These are phyloP conservation scores for Mystacornis crossleyi DNA, from an alignment of 2,113 vertebrate species.

Conservation along the genomic window DNA sequence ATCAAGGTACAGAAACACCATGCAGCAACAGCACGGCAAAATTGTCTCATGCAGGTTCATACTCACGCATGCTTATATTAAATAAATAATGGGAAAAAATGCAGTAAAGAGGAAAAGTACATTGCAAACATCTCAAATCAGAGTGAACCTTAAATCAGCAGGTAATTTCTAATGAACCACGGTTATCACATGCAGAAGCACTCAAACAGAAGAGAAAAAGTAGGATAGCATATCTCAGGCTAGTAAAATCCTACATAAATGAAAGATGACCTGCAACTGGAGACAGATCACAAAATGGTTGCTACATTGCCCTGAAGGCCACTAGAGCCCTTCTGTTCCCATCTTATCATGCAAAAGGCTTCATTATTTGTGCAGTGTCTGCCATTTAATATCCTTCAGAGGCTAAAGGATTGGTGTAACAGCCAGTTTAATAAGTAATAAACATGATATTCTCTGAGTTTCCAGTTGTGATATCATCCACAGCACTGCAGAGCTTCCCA, in stretches of 20 bases:
- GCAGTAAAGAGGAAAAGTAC: background rate
- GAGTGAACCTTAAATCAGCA: background rate
- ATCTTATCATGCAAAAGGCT: background rate
- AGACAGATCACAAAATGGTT: background rate
- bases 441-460: conserved; percentile 21
- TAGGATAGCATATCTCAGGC: background rate
- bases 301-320: background rate
- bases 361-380: background rate
- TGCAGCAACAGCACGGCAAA: background rate
- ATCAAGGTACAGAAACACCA: background rate
- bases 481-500: background rate
- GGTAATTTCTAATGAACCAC: background rate
- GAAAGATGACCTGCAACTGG: background rate
- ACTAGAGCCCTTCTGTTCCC: background rate
- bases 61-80: background rate
- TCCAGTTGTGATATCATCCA: conserved; percentile 2
- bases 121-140: background rate
- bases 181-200: background rate
- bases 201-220: background rate
- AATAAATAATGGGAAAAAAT: background rate
- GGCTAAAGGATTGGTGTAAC: background rate
- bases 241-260: background rate
- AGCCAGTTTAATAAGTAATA: background rate
- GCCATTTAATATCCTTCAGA: background rate
- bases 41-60: background rate